A percentile compares a stretch with the other conserved stretches of the same genome.
Conservation (phyloP, 2,797 vertebrate genomes). For the Myioborus miniatus region DNA sequence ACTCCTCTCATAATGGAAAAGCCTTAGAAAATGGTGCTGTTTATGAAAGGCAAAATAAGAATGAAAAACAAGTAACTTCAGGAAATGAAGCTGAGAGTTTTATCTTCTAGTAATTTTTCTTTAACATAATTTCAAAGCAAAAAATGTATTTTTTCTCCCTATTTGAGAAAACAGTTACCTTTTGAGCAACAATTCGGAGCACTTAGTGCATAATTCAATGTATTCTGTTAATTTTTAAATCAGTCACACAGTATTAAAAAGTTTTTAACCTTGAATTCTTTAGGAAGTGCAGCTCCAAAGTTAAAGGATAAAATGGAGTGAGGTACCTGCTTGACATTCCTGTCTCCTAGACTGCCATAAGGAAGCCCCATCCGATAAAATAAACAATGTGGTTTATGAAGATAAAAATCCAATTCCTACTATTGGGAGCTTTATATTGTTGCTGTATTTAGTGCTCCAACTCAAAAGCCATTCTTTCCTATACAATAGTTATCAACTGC, state of each 20-base stretch:
- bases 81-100: neutral
- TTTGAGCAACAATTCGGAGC: fast-evolving
- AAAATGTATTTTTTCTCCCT: neutral
- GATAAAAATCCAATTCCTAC: neutral
- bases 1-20: neutral
- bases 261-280: neutral
- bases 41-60: neutral
- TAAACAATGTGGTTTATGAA: neutral
- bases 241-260: neutral
- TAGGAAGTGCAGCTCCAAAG: neutral
- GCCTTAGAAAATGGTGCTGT: neutral
- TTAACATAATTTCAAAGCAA: neutral
- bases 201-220: neutral
- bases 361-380: neutral
- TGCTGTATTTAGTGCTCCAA: neutral
- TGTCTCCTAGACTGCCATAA: neutral
- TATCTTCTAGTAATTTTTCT: neutral
- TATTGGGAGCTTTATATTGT: neutral
- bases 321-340: neutral
- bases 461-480: neutral
- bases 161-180: neutral
- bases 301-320: neutral
- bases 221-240: neutral
- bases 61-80: neutral
- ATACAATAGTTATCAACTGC: neutral